Base-by-base conservation (phyloP, 2,888 invertebrate species). In the Rhingia rostrata region DNA sequence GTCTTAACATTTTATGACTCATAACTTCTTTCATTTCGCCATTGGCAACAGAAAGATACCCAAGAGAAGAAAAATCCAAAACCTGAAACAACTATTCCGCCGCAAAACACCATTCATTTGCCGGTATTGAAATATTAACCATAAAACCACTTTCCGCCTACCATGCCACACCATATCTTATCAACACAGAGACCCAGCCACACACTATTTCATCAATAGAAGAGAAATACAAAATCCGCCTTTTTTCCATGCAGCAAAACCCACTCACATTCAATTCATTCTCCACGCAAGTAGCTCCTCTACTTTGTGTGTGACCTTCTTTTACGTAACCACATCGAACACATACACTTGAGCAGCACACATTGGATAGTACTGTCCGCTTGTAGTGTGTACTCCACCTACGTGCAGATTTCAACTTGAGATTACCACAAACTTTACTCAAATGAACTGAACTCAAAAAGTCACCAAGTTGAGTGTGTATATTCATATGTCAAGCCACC, bases 71-170 rank as follows among this genome's bases (percentile, higher is more conserved):
- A 33, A 39, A 33, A 54, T 22, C 22, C 22, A n/a, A 43, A 60
- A 56, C 67, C 45, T 51, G 54, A 80, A 61, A 53, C 39, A 30
- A 58, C 41, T 41, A 70, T 43, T 33, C 43, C 39, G n/a, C 41
- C 60, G 69, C 54, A 51, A 56, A 56, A 69, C 32, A 37, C 77
- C 66, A 60, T 54, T 51, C 10, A 43, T 43, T 45, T 39, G 77
- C 47, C 72, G 77, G 77, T 82, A 82, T 61, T 79, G 73, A 69
- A 83, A 73, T 79, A 79, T 69, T 73, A 67, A 78, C 79, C 83
- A 83, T 79, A 83, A 83, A 73, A 83, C 67, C 67, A 79, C 67
- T 78, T 73, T 73, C 72, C 79, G 83, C 83, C 83, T 69, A 79
- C 79, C 73, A 79, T 63, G 49, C 61, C 56, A 83, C 9, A 63